phyloP scores from a whole-genome alignment of 2,113 vertebrate species.

The Apaloderma vittatum region DNA sequence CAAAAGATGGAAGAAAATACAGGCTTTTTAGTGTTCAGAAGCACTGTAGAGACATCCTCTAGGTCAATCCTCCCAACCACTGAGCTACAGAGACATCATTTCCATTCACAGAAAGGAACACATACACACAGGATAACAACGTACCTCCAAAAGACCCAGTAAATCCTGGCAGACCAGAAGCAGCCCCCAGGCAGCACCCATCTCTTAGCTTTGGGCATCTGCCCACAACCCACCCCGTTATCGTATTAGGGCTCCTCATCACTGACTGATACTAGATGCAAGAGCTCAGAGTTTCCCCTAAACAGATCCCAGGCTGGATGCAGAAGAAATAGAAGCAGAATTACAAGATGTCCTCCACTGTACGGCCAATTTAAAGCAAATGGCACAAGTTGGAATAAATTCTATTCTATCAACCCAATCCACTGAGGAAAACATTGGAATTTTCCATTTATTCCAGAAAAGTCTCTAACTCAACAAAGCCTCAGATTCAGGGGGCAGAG shows the following conservation, averaged over 20 bases:
- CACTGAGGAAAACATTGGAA: neutral
- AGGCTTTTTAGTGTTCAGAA: neutral
- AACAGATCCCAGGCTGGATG: neutral
- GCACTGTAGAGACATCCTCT: neutral
- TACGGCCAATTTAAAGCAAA: neutral
- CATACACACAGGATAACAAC: neutral
- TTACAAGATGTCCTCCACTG: neutral
- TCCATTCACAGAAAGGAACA: neutral
- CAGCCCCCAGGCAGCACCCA: fast-evolving
- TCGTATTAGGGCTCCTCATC: neutral
- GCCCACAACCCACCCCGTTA: neutral
- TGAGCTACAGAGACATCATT: neutral
- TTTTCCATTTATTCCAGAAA: neutral
- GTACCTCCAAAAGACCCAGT: neutral
- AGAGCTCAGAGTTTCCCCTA: neutral
- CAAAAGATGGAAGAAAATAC: neutral
- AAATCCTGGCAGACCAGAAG: neutral
- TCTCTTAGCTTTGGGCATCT: neutral
- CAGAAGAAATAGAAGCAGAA: neutral
- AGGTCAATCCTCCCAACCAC: neutral
- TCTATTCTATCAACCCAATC: neutral
- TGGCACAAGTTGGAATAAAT: neutral
- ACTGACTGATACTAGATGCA: neutral
- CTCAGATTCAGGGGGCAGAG: neutral
- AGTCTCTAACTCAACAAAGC: neutral